A percentile compares a stretch with the other conserved stretches of the same genome.
Evolutionary conservation across 2,888 invertebrate species (phyloP).

Genomic region (Pterobdella sp.): DNA sequence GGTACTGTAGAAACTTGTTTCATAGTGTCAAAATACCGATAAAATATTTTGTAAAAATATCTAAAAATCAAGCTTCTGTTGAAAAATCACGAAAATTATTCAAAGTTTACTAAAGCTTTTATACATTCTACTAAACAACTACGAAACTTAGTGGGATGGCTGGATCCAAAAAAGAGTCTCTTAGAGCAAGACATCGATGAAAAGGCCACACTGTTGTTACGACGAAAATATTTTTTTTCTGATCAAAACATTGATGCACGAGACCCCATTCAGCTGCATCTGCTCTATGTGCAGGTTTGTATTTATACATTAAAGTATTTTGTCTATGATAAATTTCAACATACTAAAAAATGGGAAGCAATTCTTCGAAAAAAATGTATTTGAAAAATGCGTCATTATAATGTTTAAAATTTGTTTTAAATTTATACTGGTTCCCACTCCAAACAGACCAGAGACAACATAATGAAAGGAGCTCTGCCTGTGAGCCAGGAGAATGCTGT

Average conservation of each 20-base stretch:
- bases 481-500: conserved; percentile 85
- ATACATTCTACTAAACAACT: too few species aligned
- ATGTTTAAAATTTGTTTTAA: not conserved
- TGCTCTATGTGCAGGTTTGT: conserved; percentile 75
- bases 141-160: conserved; percentile 76
- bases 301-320: too few species aligned
- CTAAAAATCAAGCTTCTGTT: too few species aligned
- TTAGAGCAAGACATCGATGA: conserved; percentile 94
- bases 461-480: conserved; percentile 92
- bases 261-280: conserved; percentile 85
- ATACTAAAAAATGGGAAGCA: too few species aligned
- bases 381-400: not conserved
- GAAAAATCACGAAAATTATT: too few species aligned
- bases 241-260: conserved; percentile 94
- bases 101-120: too few species aligned
- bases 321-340: too few species aligned
- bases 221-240: conserved; percentile 93
- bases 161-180: conserved; percentile 93
- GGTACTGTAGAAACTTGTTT: too few species aligned
- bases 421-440: not conserved
- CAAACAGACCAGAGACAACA: conserved; percentile 81
- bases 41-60: too few species aligned
- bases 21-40: too few species aligned
- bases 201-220: conserved; percentile 78
- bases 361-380: too few species aligned